phyloP scores from a whole-genome alignment of 2,797 vertebrate species.

The Mormyrus proboscirostris region DNA sequence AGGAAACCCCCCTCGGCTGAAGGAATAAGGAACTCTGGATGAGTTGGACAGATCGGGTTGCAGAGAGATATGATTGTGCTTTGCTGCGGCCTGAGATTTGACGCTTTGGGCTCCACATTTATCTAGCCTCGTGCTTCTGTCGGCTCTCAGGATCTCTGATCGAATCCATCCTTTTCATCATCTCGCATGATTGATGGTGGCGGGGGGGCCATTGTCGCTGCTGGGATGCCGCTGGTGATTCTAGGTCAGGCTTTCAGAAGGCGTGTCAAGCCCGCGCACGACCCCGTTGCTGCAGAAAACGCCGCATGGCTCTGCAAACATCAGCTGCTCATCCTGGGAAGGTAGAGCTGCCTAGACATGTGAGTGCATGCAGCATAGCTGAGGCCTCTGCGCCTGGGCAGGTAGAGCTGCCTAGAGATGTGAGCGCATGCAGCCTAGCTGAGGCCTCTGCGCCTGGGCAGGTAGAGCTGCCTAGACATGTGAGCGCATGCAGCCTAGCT shows the following conservation, averaged over 20 bases:
- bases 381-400: neutral
- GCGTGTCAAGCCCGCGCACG: too few species aligned
- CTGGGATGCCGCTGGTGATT: neutral
- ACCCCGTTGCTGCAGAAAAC: neutral
- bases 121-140: constrained; percentile 58
- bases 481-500: neutral
- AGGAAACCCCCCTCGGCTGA: constrained; percentile 37
- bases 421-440: neutral
- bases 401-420: neutral
- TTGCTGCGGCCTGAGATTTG: constrained; percentile 47
- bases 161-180: constrained; percentile 51
- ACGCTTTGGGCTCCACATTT: constrained; percentile 62
- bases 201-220: neutral
- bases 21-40: constrained; percentile 32
- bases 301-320: neutral
- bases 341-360: neutral
- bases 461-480: neutral
- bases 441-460: neutral
- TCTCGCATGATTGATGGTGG: constrained; percentile 54
- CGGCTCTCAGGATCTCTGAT: constrained; percentile 52
- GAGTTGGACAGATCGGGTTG: constrained; percentile 44
- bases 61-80: constrained; percentile 55
- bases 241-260: neutral
- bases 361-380: neutral
- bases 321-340: neutral